Percentiles rank a stretch among this genome's conserved stretches.
Conservation (phyloP, 2,113 vertebrate species). For the Carlito syrichta region DNA sequence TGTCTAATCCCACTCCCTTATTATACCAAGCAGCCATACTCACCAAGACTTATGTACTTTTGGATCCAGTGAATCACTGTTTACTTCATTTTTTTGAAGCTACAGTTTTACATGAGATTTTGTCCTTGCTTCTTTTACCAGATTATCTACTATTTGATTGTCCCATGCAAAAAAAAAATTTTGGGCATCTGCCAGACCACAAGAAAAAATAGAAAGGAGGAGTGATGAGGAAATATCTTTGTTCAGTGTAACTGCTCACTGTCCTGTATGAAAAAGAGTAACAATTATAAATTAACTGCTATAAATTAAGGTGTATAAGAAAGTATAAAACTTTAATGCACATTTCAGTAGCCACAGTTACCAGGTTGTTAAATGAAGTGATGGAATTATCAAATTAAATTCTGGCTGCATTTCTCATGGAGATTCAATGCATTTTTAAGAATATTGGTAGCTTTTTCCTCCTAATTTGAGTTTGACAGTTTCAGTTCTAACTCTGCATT, state of each 20-base stretch:
- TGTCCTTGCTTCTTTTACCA: not conserved
- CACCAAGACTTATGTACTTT: slow-evolving; percentile 42
- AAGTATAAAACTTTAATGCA: slow-evolving; percentile 27
- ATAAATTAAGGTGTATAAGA: not conserved
- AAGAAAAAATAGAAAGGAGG: not conserved
- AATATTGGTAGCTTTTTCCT: slow-evolving; percentile 21
- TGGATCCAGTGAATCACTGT: slow-evolving; percentile 43
- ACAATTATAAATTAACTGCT: slow-evolving; percentile 30
- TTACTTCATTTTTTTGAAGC: slow-evolving; percentile 58
- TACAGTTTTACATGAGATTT: slow-evolving; percentile 43
- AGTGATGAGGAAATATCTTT: not conserved
- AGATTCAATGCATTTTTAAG: not conserved
- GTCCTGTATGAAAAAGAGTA: slow-evolving; percentile 49
- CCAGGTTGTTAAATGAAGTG: slow-evolving; percentile 58
- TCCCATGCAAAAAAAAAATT: slow-evolving; percentile 65
- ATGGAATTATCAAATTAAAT: slow-evolving; percentile 56
- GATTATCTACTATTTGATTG: slow-evolving; percentile 58
- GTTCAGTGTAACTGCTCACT: slow-evolving; percentile 51
- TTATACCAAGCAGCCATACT: slow-evolving; percentile 63
- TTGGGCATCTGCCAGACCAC: slow-evolving; percentile 66
- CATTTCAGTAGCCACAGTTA: slow-evolving; percentile 64
- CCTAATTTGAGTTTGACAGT: not conserved
- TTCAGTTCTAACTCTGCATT: slow-evolving; percentile 44
- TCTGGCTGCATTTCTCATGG: slow-evolving; percentile 19
- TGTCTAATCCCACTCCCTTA: slow-evolving; percentile 28